Conservation (phyloP, 1,140 invertebrate species). For the Drosophila kohkoa region DNA sequence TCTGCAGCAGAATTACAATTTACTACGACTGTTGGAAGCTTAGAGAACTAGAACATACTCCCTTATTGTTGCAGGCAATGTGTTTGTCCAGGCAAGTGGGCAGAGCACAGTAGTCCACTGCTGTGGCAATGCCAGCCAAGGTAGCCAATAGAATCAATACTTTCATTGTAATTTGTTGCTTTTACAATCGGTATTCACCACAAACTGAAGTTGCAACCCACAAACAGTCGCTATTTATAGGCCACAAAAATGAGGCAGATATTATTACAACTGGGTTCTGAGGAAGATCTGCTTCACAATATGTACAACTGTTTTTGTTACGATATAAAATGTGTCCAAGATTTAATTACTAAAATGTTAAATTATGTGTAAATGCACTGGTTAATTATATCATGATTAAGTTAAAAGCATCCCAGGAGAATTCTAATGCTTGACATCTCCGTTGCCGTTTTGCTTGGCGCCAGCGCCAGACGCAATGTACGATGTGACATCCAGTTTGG, state of each 20-base stretch:
- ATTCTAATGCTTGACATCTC: slow-evolving; percentile 23
- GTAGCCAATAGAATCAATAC: slow-evolving; percentile 17
- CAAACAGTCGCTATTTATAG: slow-evolving; percentile 14
- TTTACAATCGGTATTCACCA: neutral
- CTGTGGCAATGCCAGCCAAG: slow-evolving; percentile 8
- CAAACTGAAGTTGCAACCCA: slow-evolving; percentile 4
- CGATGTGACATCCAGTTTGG: slow-evolving; percentile 63
- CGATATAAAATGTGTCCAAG: slow-evolving; percentile 4
- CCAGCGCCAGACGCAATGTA: slow-evolving; percentile 46
- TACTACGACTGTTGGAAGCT: no score
- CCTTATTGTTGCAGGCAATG: slow-evolving; percentile 65
- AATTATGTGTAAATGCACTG: slow-evolving; percentile 39
- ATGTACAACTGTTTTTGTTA: neutral
- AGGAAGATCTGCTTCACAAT: slow-evolving; percentile 19
- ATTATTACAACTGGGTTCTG: slow-evolving; percentile 6
- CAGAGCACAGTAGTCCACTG: slow-evolving; percentile 62
- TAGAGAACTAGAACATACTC: slow-evolving; percentile 34
- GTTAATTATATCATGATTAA: slow-evolving; percentile 3
- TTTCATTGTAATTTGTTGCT: slow-evolving; percentile 25
- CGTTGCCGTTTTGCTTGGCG: slow-evolving; percentile 41
- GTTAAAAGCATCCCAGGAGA: neutral
- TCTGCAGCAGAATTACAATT: slow-evolving; percentile 16
- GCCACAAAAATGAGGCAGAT: neutral
- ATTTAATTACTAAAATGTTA: slow-evolving; percentile 35
- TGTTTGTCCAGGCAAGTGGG: slow-evolving; percentile 68